Evolutionary conservation across 1,140 invertebrate genomes (phyloP).

Genomic region (Atta texana): DNA sequence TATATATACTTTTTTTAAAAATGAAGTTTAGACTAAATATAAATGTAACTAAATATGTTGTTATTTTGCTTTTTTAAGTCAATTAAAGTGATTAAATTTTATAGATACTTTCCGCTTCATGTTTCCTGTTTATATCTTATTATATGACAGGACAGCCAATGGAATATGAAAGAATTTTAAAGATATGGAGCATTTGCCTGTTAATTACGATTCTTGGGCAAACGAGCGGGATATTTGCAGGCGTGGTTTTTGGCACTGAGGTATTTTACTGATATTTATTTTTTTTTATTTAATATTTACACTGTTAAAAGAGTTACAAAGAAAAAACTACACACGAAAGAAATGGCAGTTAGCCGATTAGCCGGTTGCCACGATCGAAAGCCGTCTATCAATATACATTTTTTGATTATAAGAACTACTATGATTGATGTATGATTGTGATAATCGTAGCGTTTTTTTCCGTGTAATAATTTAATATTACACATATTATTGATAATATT

Average conservation of each 20-base stretch:
- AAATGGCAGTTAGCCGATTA: too few species aligned
- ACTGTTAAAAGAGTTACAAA: not conserved
- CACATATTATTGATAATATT: too few species aligned
- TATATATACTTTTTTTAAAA: not conserved
- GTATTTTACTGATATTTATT: slow-evolving; percentile 81
- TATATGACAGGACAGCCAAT: slow-evolving; percentile 93
- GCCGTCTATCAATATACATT: too few species aligned
- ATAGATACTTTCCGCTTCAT: slow-evolving; percentile 90
- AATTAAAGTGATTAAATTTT: slow-evolving; percentile 58
- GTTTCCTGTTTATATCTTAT: slow-evolving; percentile 92
- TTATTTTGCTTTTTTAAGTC: slow-evolving; percentile 26
- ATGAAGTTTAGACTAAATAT: slow-evolving; percentile 6
- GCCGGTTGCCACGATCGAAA: too few species aligned
- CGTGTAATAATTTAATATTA: too few species aligned
- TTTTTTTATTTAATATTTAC: slow-evolving; percentile 9
- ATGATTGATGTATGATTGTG: too few species aligned
- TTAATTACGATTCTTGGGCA: slow-evolving; percentile 92
- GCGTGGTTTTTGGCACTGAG: slow-evolving; percentile 90
- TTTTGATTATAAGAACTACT: too few species aligned
- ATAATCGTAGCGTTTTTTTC: too few species aligned
- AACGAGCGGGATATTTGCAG: slow-evolving; percentile 91
- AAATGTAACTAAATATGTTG: not conserved
- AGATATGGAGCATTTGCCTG: slow-evolving; percentile 90
- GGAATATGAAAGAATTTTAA: slow-evolving; percentile 89
- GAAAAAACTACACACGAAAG: not conserved